Conservation (phyloP, 2,113 vertebrate genomes). For the Hippotragus niger region DNA sequence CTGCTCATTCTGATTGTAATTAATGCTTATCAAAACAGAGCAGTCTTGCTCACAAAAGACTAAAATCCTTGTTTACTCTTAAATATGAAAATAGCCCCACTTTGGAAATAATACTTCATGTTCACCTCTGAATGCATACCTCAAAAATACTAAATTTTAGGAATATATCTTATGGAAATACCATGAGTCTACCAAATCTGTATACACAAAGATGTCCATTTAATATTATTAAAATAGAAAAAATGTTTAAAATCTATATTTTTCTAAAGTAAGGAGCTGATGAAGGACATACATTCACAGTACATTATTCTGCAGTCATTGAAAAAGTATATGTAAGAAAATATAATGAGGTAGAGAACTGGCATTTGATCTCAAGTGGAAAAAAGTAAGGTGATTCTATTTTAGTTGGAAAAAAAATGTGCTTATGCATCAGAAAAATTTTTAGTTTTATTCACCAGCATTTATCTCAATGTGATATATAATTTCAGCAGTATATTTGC, state of each 20-base stretch:
- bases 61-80: background rate
- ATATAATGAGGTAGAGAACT: background rate
- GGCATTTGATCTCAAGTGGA: background rate
- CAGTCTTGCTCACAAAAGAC: background rate
- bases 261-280: background rate
- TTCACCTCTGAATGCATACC: background rate
- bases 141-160: conserved; percentile 19
- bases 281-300: background rate
- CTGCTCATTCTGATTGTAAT: conserved; percentile 15
- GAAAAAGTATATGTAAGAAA: background rate
- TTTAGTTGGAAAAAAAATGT: conserved; percentile 13
- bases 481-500: background rate
- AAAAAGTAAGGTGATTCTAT: background rate
- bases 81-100: conserved; percentile 2
- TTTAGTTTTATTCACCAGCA: background rate
- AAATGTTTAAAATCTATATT: background rate
- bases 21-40: background rate
- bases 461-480: background rate
- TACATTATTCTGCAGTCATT: background rate
- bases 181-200: background rate
- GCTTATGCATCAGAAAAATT: background rate
- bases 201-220: background rate
- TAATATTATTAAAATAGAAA: background rate
- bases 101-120: background rate
- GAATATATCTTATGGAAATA: background rate